Base-by-base conservation (phyloP, 2,797 vertebrate genomes). In the Antrozous pallidus region DNA sequence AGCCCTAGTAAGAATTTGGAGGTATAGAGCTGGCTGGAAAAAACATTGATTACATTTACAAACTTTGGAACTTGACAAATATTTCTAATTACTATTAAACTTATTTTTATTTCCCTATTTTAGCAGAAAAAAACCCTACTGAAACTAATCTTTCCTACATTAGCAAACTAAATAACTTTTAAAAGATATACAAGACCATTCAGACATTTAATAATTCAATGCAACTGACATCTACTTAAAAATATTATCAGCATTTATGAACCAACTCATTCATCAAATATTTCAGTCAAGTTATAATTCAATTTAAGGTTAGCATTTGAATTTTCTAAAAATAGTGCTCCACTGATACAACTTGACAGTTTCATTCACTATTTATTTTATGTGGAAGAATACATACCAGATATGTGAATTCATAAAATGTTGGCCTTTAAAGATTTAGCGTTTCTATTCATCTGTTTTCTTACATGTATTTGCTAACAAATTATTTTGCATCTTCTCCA, bases 71-170 rank as follows among this genome's bases (percentile, higher is more conserved):
- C n/a, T 81, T 26, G 67, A 65, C 49, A 93, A 83, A 84, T 65
- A 71, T 58, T 89, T 85, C 56, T 71, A 92, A 93, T 74, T 90
- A 47, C 45, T 33, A 58, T 56, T 18, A 26, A 88, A 90, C 26
- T 85, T 77, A 33, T 77, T 88, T 94, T 91, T 88, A 67, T 51
- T 83, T 87, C 47, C 28, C 63, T 90, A 54, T 63, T 92, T 90
- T 54, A n/a, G 16, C 49, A 49, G 61, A 24, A 38, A 67, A 93
- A 90, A 88, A 17, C 24, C 10, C 11, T 63, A 45, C n/a, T 82
- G 45, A 88, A 93, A 86, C 31, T 75, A 42, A 74, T 79, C 31
- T 88, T 94, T 91, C 61, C 22, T 80, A 38, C 22, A 67, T 79
- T 33, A 86, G 36, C 12, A 94, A 94, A 90, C 5, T 63, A 94